A percentile compares a stretch with the other conserved stretches of the same genome.
Evolutionary conservation across 2,113 vertebrate species (phyloP).

Genomic region (Capreolus pygargus): DNA sequence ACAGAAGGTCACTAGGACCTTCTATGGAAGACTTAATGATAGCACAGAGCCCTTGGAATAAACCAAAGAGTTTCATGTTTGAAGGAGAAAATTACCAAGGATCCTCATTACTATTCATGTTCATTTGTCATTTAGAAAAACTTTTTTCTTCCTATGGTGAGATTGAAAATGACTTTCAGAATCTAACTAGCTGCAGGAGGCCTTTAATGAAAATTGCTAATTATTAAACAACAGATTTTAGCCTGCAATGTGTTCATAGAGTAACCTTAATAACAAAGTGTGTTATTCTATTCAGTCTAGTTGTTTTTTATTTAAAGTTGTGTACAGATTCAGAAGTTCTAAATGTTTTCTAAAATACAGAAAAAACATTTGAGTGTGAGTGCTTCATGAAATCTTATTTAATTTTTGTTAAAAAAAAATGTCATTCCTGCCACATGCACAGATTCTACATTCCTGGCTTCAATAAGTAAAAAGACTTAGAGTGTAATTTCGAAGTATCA

Average conservation of each 20-base stretch:
- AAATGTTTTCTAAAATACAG: neutral
- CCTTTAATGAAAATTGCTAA: neutral
- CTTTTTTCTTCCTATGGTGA: neutral
- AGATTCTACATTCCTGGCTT: conserved; percentile 37
- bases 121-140: neutral
- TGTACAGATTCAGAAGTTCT: neutral
- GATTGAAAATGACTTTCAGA: neutral
- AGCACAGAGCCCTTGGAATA: neutral
- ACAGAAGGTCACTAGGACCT: neutral
- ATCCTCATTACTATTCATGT: neutral
- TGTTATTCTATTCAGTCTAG: neutral
- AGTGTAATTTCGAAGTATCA: neutral
- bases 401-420: neutral
- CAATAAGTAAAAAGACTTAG: neutral
- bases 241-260: neutral
- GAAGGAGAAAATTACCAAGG: neutral
- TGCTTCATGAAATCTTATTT: neutral
- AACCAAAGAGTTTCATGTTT: neutral
- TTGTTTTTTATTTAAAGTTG: neutral
- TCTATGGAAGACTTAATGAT: neutral
- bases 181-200: neutral
- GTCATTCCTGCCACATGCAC: neutral
- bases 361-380: neutral
- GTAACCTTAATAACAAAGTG: neutral
- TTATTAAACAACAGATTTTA: neutral